phyloP scores from a whole-genome alignment of 2,113 vertebrate genomes.

The Tenebrosternarchus preto region DNA sequence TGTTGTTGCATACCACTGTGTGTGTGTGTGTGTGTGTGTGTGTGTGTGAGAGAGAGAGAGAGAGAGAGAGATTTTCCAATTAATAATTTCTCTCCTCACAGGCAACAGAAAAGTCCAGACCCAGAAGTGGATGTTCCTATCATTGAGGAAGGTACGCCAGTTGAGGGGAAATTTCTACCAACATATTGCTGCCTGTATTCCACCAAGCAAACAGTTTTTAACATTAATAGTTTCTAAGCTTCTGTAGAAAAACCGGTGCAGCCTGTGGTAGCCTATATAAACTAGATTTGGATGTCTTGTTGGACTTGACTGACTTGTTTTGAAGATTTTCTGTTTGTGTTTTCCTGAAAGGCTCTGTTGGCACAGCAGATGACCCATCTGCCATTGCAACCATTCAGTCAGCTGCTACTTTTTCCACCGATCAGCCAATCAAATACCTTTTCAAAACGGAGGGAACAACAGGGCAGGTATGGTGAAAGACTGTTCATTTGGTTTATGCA shows the following conservation, averaged over 20 bases:
- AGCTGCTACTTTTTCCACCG: slow-evolving; percentile 80
- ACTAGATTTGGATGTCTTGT: neutral
- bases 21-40: too few relatives aligned
- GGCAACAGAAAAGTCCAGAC: slow-evolving; percentile 53
- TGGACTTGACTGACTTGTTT: slow-evolving; percentile 20
- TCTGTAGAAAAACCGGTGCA: neutral
- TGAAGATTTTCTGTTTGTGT: neutral
- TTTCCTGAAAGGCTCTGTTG: slow-evolving; percentile 77
- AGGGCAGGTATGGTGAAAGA: slow-evolving; percentile 48
- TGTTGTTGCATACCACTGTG: neutral
- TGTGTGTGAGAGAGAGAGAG: too few relatives aligned
- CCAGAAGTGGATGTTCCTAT: slow-evolving; percentile 51
- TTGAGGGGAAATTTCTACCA: neutral
- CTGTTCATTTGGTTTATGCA: too few relatives aligned
- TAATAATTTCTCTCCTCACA: slow-evolving; percentile 9
- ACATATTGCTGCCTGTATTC: neutral
- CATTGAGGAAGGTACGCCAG: slow-evolving; percentile 50
- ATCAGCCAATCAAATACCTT: slow-evolving; percentile 90
- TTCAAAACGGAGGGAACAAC: slow-evolving; percentile 89
- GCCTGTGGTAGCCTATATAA: too few relatives aligned
- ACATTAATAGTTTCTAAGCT: neutral
- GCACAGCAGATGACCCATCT: slow-evolving; percentile 86
- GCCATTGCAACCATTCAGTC: slow-evolving; percentile 89
- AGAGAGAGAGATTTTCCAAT: neutral
- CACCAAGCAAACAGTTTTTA: neutral